phyloP scores from a whole-genome alignment of 2,797 vertebrate species.

The Echeneis naucrates region DNA sequence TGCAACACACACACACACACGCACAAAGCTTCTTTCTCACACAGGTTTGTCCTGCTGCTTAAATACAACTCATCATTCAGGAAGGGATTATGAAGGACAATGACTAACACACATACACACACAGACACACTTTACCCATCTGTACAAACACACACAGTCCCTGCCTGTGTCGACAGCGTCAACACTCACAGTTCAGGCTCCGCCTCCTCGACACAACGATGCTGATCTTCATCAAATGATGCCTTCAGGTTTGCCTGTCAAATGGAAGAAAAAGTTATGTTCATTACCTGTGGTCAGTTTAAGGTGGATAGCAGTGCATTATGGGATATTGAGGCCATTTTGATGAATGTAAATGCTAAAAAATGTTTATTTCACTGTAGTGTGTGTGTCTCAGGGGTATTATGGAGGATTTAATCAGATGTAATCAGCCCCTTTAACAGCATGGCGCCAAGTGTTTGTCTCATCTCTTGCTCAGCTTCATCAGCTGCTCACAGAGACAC shows the following conservation, averaged over 20 bases:
- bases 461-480: slow-evolving; percentile 48
- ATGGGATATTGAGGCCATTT: neutral
- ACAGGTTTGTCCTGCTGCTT: neutral
- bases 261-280: neutral
- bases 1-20: slow-evolving; percentile 5
- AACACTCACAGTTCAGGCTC: slow-evolving; percentile 1
- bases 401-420: slow-evolving; percentile 50
- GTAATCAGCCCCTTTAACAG: slow-evolving; percentile 38
- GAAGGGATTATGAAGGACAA: slow-evolving; percentile 37
- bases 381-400: slow-evolving; percentile 17
- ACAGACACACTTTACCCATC: neutral
- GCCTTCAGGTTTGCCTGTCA: neutral
- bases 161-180: too few relatives aligned
- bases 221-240: neutral
- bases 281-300: too few relatives aligned
- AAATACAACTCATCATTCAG: slow-evolving; percentile 16
- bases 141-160: neutral
- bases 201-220: neutral
- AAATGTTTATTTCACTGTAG: too few relatives aligned
- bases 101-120: neutral
- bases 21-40: neutral
- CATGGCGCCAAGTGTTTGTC: slow-evolving; percentile 37
- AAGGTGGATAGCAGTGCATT: neutral
- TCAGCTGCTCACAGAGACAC: slow-evolving; percentile 12
- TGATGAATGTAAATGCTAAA: too few relatives aligned